These are phyloP conservation scores for Amphipoea lucens DNA, from an alignment of 2,888 invertebrate genomes.

Conservation along the genomic window DNA sequence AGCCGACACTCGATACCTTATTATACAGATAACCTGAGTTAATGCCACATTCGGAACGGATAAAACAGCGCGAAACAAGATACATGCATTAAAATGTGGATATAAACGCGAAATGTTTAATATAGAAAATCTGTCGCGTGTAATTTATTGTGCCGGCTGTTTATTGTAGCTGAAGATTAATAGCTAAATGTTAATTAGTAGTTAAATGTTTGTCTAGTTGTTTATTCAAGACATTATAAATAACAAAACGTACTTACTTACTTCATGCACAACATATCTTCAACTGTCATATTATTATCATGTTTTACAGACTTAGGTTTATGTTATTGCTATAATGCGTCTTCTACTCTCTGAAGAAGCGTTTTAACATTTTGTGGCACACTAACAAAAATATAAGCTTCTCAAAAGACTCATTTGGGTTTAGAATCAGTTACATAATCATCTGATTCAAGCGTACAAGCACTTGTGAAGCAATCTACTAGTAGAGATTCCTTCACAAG, in stretches of 20 bases:
- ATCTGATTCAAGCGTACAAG: conserved; percentile 41
- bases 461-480: conserved; percentile 41
- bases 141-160: conserved; percentile 30
- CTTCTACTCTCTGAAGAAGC: conserved; percentile 4
- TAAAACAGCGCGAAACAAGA: conserved; percentile 49
- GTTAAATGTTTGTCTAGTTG: conserved; percentile 5
- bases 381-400: conserved; percentile 32
- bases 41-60: conserved; percentile 45
- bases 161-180: conserved; percentile 10
- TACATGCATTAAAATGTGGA: conserved; percentile 51
- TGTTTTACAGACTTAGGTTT: neutral
- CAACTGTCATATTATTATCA: neutral
- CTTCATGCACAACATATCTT: neutral
- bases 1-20: conserved; percentile 46
- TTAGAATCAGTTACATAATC: conserved; percentile 44
- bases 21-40: conserved; percentile 55
- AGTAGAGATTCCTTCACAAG: neutral
- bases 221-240: conserved; percentile 15
- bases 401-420: conserved; percentile 9
- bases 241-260: neutral
- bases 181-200: neutral
- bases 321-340: conserved; percentile 3
- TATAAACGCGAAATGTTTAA: conserved; percentile 42
- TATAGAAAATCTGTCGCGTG: conserved; percentile 36
- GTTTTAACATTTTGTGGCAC: conserved; percentile 18